Percentiles rank a stretch among this genome's conserved stretches.
Evolutionary conservation across 2,888 invertebrate genomes (phyloP).

Genomic region (Acronicta aceris): DNA sequence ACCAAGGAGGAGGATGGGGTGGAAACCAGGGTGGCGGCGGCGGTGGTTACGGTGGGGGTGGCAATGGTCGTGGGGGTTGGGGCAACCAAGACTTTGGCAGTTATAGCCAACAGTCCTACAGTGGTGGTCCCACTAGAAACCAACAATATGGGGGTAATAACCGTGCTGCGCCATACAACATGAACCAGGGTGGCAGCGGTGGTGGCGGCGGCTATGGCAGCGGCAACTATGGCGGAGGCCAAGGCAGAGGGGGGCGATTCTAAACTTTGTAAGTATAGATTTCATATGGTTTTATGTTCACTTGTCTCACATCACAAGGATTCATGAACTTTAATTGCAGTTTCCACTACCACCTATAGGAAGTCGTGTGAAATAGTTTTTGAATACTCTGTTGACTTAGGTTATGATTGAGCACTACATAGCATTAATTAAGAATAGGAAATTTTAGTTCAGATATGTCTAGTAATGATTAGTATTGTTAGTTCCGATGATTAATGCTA

Average conservation of each 20-base stretch:
- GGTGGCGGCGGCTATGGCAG: constrained; percentile 79
- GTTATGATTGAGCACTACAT: constrained; percentile 75
- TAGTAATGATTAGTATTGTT: constrained; percentile 66
- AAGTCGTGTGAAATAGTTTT: constrained; percentile 60
- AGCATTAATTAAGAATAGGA: constrained; percentile 82
- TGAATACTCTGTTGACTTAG: constrained; percentile 62
- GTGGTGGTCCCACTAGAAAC: constrained; percentile 95
- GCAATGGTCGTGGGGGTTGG: constrained; percentile 86
- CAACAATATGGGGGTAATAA: constrained; percentile 92
- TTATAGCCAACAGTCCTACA: constrained; percentile 95
- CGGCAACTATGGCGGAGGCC: constrained; percentile 82
- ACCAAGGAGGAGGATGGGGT: constrained; percentile 87
- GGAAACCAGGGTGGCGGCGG: constrained; percentile 72
- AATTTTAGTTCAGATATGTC: constrained; percentile 53
- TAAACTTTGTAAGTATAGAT: constrained; percentile 74
- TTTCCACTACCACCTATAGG: constrained; percentile 59
- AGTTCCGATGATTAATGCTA: constrained; percentile 84
- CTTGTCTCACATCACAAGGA: constrained; percentile 59
- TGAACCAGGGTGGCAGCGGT: constrained; percentile 89
- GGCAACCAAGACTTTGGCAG: constrained; percentile 92
- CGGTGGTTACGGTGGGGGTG: constrained; percentile 73
- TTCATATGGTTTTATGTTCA: constrained; percentile 47
- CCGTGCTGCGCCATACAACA: constrained; percentile 92
- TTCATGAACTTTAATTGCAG: constrained; percentile 53
- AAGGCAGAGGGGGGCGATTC: constrained; percentile 78